Evolutionary conservation across 2,113 vertebrate genomes (phyloP).

Genomic region (Catharus minimus): DNA sequence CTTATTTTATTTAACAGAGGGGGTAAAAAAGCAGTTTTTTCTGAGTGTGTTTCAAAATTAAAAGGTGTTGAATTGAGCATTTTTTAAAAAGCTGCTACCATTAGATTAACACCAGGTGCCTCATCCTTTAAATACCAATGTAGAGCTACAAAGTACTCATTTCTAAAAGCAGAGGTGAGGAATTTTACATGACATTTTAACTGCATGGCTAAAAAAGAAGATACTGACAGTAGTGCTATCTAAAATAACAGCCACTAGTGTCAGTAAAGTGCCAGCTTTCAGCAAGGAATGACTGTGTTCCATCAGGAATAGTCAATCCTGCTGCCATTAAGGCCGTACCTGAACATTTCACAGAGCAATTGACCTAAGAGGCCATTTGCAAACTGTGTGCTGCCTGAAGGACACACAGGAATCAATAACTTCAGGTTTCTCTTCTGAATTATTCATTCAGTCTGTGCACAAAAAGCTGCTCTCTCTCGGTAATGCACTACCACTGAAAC

Average conservation of each 20-base stretch:
- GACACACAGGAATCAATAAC: neutral
- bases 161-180: neutral
- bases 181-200: neutral
- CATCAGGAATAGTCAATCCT: fast-evolving
- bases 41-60: neutral
- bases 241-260: neutral
- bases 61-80: neutral
- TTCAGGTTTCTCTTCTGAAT: neutral
- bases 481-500: neutral
- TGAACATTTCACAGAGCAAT: neutral
- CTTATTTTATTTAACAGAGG: neutral
- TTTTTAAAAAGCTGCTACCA: neutral
- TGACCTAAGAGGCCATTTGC: neutral
- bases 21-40: fast-evolving
- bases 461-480: neutral
- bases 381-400: neutral
- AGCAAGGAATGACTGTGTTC: neutral
- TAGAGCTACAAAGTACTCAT: neutral
- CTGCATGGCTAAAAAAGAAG: neutral
- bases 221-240: neutral
- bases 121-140: neutral
- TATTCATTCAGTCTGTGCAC: neutral
- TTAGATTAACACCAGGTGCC: neutral
- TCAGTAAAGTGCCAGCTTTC: neutral
- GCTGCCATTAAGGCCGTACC: neutral